Conservation (phyloP, 2,113 vertebrate species). For the Alaudala cheleensis region DNA sequence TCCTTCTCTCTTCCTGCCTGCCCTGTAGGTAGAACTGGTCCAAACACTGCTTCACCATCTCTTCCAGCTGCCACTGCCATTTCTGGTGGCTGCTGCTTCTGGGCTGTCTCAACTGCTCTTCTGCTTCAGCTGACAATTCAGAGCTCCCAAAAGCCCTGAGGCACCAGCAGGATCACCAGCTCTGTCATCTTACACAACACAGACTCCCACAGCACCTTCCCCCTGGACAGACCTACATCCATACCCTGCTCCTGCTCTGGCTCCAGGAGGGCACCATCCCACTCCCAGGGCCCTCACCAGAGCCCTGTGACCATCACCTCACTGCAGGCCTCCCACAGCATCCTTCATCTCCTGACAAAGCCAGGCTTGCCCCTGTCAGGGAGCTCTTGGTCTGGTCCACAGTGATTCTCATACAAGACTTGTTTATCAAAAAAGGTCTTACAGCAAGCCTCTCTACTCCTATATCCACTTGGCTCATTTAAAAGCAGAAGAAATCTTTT, state of each 20-base stretch:
- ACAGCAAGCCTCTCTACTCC: not conserved
- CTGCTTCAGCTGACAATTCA: not conserved
- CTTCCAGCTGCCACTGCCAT: not conserved
- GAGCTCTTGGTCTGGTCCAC: not conserved
- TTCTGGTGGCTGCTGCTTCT: not conserved
- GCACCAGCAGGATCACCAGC: not conserved
- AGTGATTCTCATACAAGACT: not conserved
- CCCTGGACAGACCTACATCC: not conserved
- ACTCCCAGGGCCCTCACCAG: not conserved
- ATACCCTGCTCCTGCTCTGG: not conserved
- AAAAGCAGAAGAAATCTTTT: not conserved
- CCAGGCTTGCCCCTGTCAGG: not conserved
- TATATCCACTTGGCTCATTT: not conserved
- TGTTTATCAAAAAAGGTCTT: not conserved
- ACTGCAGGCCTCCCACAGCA: not conserved
- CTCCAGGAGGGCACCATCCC: not conserved
- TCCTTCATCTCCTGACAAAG: not conserved
- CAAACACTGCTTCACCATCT: not conserved
- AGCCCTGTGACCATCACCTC: not conserved
- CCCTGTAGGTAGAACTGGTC: not conserved
- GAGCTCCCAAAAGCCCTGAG: not conserved
- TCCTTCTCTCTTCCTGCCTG: not conserved
- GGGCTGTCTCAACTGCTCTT: not conserved
- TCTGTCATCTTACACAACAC: not conserved
- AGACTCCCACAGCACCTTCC: not conserved